A percentile compares a stretch with the other conserved stretches of the same genome.
phyloP scores from a whole-genome alignment of 2,113 vertebrate genomes.

The Leuciscus idus region DNA sequence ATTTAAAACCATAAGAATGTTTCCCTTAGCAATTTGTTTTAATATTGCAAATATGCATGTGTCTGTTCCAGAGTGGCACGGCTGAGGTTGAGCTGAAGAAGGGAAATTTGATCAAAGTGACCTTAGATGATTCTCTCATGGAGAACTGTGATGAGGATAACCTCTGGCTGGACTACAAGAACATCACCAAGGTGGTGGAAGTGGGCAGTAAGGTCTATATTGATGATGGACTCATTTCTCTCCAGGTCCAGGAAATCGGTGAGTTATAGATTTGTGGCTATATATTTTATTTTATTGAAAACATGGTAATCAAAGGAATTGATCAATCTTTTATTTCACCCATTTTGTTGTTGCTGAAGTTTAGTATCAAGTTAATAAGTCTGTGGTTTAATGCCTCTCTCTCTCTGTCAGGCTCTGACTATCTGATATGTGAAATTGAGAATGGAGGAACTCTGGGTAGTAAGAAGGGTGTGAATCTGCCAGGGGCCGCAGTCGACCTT shows the following conservation, averaged over 20 bases:
- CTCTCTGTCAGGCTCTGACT: conserved; percentile 80
- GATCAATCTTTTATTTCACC: too few relatives aligned
- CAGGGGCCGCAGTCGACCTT: conserved; percentile 91
- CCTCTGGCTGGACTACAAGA: conserved; percentile 98
- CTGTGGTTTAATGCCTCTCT: not conserved
- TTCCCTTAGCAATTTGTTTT: not conserved
- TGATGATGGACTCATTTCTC: conserved; percentile 94
- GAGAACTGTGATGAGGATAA: conserved; percentile 87
- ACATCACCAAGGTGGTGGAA: conserved; percentile 89
- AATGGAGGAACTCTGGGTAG: conserved; percentile 92
- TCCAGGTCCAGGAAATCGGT: conserved; percentile 92
- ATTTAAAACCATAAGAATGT: not conserved
- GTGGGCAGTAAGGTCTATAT: conserved; percentile 93
- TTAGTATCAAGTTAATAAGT: too few relatives aligned
- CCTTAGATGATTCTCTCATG: conserved; percentile 86
- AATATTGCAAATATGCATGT: not conserved
- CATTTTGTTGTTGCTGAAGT: too few relatives aligned
- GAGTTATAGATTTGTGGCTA: conserved; percentile 39
- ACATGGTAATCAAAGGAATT: not conserved
- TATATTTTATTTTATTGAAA: not conserved
- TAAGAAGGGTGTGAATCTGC: conserved; percentile 97
- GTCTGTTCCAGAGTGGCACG: conserved; percentile 83
- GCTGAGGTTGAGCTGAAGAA: conserved; percentile 95
- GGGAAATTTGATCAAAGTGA: conserved; percentile 86
- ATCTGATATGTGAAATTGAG: conserved; percentile 86